Evolutionary conservation across 2,888 invertebrate genomes (phyloP).

Genomic region (Bedellia somnulentella): DNA sequence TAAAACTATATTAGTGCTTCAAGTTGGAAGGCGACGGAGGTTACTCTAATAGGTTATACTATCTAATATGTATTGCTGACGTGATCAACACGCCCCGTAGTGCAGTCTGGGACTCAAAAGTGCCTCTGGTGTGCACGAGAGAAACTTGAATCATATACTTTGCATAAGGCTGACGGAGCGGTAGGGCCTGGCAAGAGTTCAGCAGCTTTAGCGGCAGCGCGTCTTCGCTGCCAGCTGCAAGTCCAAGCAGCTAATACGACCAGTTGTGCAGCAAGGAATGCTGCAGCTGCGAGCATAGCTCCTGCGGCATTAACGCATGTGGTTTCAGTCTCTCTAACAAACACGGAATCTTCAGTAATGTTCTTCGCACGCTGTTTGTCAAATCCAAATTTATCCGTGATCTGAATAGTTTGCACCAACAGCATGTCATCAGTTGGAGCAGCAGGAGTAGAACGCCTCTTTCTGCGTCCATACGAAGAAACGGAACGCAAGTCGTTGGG

Average conservation of each 20-base stretch:
- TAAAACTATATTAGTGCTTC: slow-evolving; percentile 21
- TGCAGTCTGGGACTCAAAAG: slow-evolving; percentile 36
- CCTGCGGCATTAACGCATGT: slow-evolving; percentile 79
- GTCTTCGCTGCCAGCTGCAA: slow-evolving; percentile 82
- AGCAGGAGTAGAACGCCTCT: slow-evolving; percentile 68
- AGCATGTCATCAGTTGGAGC: slow-evolving; percentile 76
- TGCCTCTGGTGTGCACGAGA: slow-evolving; percentile 69
- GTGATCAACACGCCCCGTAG: slow-evolving; percentile 41
- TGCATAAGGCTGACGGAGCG: slow-evolving; percentile 69
- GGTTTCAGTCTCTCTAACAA: slow-evolving; percentile 63
- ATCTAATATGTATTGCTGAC: slow-evolving; percentile 57
- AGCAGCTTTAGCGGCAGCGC: slow-evolving; percentile 66
- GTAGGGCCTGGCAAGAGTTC: slow-evolving; percentile 69
- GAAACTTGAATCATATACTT: slow-evolving; percentile 86
- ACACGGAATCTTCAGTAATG: slow-evolving; percentile 71
- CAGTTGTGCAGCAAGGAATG: slow-evolving; percentile 85
- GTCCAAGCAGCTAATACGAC: slow-evolving; percentile 87
- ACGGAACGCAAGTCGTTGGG: slow-evolving; percentile 82
- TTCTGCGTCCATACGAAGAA: slow-evolving; percentile 80
- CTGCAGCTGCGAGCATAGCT: slow-evolving; percentile 80
- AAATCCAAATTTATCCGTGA: slow-evolving; percentile 90
- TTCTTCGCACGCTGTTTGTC: slow-evolving; percentile 68
- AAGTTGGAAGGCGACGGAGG: slow-evolving; percentile 45
- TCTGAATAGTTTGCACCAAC: slow-evolving; percentile 87
- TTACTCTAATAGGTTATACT: slow-evolving; percentile 43